A percentile compares a stretch with the other conserved stretches of the same genome.
Evolutionary conservation across 2,797 vertebrate genomes (phyloP).

Genomic region (Scomberomorus guttatus): DNA sequence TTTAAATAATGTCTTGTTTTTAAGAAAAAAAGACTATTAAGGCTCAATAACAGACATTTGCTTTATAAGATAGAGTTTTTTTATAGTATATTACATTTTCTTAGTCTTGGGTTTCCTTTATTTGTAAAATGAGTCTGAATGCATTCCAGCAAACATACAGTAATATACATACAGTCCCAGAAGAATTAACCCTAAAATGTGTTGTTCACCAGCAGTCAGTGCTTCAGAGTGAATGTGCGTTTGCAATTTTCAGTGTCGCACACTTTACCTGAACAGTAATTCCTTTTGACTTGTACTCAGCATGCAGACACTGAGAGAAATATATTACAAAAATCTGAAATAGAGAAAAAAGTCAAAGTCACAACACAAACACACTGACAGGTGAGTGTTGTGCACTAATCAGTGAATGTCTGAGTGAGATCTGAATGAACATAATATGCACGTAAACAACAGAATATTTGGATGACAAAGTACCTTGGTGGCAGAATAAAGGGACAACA

Average conservation of each 20-base stretch:
- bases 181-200: background rate
- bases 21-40: background rate
- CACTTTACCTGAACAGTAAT: slow-evolving; percentile 85
- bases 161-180: background rate
- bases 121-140: no score
- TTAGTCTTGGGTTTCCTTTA: no score
- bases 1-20: background rate
- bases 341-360: slow-evolving; percentile 24
- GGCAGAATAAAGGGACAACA: slow-evolving; percentile 82
- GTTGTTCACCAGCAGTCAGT: background rate
- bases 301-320: slow-evolving; percentile 83
- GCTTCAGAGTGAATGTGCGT: background rate
- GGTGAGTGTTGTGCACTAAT: background rate
- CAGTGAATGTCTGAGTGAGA: background rate
- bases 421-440: background rate
- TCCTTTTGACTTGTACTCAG: slow-evolving; percentile 83
- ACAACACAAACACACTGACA: slow-evolving; percentile 5
- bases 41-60: background rate
- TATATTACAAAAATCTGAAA: slow-evolving; percentile 82
- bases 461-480: slow-evolving; percentile 82
- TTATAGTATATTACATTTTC: background rate
- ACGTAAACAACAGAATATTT: background rate
- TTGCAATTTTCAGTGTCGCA: background rate
- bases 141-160: no score
- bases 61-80: background rate